phyloP scores from a whole-genome alignment of 2,888 invertebrate genomes.

The Hirtodrosophila cameraria region DNA sequence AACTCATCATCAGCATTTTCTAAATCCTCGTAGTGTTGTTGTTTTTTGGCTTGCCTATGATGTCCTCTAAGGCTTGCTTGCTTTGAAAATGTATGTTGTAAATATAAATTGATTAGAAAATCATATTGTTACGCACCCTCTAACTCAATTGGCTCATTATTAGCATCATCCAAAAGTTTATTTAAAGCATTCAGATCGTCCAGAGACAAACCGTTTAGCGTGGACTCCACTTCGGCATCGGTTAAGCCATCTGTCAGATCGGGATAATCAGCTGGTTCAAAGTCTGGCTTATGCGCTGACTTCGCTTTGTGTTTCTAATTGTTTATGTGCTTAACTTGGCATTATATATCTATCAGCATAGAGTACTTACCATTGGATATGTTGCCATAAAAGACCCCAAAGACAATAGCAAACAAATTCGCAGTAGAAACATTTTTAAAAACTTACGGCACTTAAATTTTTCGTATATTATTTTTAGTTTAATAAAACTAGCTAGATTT shows the following conservation, averaged over 20 bases:
- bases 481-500: constrained; percentile 2
- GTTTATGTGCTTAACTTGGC: not conserved
- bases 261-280: constrained; percentile 43
- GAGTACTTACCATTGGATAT: constrained; percentile 41
- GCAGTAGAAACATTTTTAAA: constrained; percentile 43
- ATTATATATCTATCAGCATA: too few species aligned
- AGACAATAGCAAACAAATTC: constrained; percentile 21
- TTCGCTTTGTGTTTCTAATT: constrained; percentile 26
- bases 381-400: constrained; percentile 19
- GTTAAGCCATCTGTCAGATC: constrained; percentile 70
- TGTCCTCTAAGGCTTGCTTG: constrained; percentile 52
- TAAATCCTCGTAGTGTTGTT: constrained; percentile 21
- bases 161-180: constrained; percentile 68
- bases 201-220: constrained; percentile 73
- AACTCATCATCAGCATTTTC: constrained; percentile 23
- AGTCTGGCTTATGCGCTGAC: not conserved
- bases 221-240: constrained; percentile 77
- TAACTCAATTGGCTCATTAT: constrained; percentile 33
- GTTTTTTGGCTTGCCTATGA: constrained; percentile 34
- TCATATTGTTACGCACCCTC: constrained; percentile 23
- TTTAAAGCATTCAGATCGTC: constrained; percentile 74
- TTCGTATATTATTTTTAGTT: constrained; percentile 26
- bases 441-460: constrained; percentile 37
- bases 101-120: too few species aligned
- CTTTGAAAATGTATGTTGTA: too few species aligned